Evolutionary conservation across 2,888 invertebrate genomes (phyloP).

Genomic region (Caenorhabditis sp.): DNA sequence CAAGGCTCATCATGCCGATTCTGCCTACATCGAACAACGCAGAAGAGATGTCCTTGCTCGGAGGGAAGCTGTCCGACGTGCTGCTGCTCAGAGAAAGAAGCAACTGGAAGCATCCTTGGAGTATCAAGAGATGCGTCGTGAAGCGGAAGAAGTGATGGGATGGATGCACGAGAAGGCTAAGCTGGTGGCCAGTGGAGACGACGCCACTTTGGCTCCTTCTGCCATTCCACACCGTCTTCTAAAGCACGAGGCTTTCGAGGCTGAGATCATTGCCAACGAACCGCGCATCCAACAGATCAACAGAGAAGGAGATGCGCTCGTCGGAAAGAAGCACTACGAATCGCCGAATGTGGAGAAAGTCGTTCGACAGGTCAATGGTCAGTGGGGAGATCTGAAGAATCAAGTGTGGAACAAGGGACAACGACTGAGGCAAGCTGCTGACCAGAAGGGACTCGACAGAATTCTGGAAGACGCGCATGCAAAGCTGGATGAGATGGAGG

Average conservation of each 20-base stretch:
- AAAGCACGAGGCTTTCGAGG: slow-evolving; percentile 82
- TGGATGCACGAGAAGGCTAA: slow-evolving; percentile 94
- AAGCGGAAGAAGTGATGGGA: slow-evolving; percentile 87
- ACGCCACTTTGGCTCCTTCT: slow-evolving; percentile 81
- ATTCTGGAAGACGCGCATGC: slow-evolving; percentile 91
- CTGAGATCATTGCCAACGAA: slow-evolving; percentile 81
- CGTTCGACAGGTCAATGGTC: slow-evolving; percentile 85
- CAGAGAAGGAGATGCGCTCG: slow-evolving; percentile 83
- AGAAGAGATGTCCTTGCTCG: slow-evolving; percentile 83
- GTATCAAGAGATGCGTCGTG: slow-evolving; percentile 92
- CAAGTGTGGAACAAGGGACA: slow-evolving; percentile 83
- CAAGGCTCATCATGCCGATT: slow-evolving; percentile 83
- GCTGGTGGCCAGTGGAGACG: slow-evolving; percentile 81
- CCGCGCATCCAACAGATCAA: slow-evolving; percentile 80
- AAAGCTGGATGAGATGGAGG: slow-evolving; percentile 89
- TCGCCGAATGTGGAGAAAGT: slow-evolving; percentile 85
- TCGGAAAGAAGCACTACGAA: slow-evolving; percentile 85
- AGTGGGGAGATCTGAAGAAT: slow-evolving; percentile 87
- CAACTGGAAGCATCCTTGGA: slow-evolving; percentile 89
- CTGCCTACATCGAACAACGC: slow-evolving; percentile 79
- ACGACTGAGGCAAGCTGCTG: slow-evolving; percentile 70
- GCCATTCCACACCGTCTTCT: slow-evolving; percentile 80
- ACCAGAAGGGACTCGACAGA: slow-evolving; percentile 80
- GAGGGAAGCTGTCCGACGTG: slow-evolving; percentile 82
- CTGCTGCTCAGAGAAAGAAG: slow-evolving; percentile 85